These are phyloP conservation scores for Seriola aureovittata DNA, from an alignment of 2,113 vertebrate genomes.

Conservation along the genomic window DNA sequence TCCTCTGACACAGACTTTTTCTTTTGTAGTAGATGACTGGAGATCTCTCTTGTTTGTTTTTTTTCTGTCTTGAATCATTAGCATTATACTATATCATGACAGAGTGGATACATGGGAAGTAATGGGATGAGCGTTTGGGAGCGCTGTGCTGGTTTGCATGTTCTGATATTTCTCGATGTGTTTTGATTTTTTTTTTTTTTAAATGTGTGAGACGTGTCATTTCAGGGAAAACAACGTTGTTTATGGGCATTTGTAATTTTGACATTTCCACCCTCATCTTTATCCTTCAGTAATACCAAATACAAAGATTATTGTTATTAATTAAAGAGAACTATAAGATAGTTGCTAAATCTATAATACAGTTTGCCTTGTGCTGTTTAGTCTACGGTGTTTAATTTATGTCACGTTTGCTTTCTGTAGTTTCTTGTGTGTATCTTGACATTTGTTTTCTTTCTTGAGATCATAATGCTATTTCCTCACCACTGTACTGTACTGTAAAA, in stretches of 20 bases:
- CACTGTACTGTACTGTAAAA: conserved; percentile 50
- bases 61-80: conserved; percentile 6
- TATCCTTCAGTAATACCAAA: conserved; percentile 48
- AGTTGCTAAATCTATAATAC: conserved; percentile 4
- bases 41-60: conserved; percentile 17
- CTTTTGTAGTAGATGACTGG: conserved; percentile 57
- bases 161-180: conserved; percentile 20
- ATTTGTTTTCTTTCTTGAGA: conserved; percentile 36
- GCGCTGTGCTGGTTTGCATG: conserved; percentile 34
- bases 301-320: conserved; percentile 26
- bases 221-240: conserved; percentile 60
- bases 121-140: background rate
- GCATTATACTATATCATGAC: background rate
- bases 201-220: conserved; percentile 26
- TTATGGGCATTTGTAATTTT: conserved; percentile 54
- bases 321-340: conserved; percentile 17
- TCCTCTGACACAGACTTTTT: background rate
- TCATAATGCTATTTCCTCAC: conserved; percentile 32
- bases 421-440: conserved; percentile 23
- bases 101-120: conserved; percentile 12
- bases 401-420: conserved; percentile 19
- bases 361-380: conserved; percentile 43
- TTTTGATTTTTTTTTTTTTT: background rate
- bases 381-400: conserved; percentile 50
- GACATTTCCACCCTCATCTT: conserved; percentile 18